Evolutionary conservation across 2,113 vertebrate genomes (phyloP), one percentile per base, ranked within the genome.

Genomic region (Pontoporia blainvillei): DNA sequence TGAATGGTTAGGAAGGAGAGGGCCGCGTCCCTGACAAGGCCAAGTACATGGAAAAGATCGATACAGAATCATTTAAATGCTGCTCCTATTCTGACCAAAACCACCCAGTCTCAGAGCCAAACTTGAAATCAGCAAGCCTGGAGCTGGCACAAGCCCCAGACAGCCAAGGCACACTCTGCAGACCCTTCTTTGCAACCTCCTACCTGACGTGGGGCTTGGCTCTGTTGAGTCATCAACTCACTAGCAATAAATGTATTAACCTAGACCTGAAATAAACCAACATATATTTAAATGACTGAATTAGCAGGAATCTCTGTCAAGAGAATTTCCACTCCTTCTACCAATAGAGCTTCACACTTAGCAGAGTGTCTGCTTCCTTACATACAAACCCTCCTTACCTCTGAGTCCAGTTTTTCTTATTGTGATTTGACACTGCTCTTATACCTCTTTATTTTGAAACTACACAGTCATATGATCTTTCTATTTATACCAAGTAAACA

Each of bases 1-100:
- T 15, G 29, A 8, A 27, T 0, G 3, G 54, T 21, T 61, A n/a
- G 20, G 29, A 44, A n/a, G 41, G 2, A 0, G 83, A 46, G 3
- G 6, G 20, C 4, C 8, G 0, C 20, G 31, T 39, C 25, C 61
- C 25, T 4, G 8, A 21, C 36, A 67, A 66, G 29, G 78, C 44
- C 18, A 17, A 20, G 36, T 36, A 73, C 3, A 5, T 10, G 6
- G 14, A 79, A 27, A 31, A 52, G 41, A 54, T 25, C 5, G 0
- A 54, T 3, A n/a, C 4, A 54, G 73, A 41, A 54, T 52, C 57
- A 3, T 1, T 4, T 17, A 57, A 31, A 15, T 13, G 13, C 18
- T 18, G 21, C 29, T 57, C n/a, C 54, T 25, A 1, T 64, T 81
- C 31, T 66, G 21, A 57, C 31, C 1, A 20, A 82, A 62, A 54